These are phyloP conservation scores for Microcaecilia unicolor DNA, from an alignment of 2,797 vertebrate species.

Conservation along the genomic window DNA sequence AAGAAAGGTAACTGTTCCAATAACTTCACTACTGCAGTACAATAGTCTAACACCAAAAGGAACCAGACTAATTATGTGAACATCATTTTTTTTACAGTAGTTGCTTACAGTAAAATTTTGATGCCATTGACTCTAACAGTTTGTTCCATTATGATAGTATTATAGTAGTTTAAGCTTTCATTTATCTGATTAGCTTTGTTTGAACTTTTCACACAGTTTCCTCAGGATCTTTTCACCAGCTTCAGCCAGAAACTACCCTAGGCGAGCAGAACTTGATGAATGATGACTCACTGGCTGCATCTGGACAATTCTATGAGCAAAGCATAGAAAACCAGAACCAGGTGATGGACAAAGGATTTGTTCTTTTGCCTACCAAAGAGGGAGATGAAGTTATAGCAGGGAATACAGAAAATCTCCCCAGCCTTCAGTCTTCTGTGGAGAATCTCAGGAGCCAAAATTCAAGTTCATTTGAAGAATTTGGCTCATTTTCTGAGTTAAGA, in stretches of 20 bases:
- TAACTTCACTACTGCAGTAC: too few relatives aligned
- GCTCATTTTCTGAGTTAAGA: slow-evolving; percentile 39
- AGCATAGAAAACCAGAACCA: slow-evolving; percentile 14
- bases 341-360: not conserved
- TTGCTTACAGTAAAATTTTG: too few relatives aligned
- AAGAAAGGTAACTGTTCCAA: too few relatives aligned
- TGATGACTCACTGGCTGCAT: slow-evolving; percentile 7
- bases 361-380: not conserved
- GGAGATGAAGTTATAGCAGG: slow-evolving; percentile 9
- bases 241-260: slow-evolving; percentile 54
- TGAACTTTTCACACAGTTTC: slow-evolving; percentile 21
- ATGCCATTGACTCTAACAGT: too few relatives aligned
- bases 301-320: slow-evolving; percentile 28
- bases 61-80: too few relatives aligned
- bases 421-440: slow-evolving; percentile 32
- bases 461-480: slow-evolving; percentile 12
- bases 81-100: too few relatives aligned
- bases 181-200: too few relatives aligned
- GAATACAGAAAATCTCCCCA: not conserved
- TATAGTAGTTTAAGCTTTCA: too few relatives aligned
- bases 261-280: slow-evolving; percentile 33
- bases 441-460: slow-evolving; percentile 17
- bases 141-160: too few relatives aligned
- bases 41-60: too few relatives aligned
- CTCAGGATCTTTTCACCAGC: slow-evolving; percentile 55